A percentile compares a stretch with the other conserved stretches of the same genome.
These are phyloP conservation scores for Neopipo cinnamomea DNA, from an alignment of 2,113 vertebrate genomes.

Conservation along the genomic window DNA sequence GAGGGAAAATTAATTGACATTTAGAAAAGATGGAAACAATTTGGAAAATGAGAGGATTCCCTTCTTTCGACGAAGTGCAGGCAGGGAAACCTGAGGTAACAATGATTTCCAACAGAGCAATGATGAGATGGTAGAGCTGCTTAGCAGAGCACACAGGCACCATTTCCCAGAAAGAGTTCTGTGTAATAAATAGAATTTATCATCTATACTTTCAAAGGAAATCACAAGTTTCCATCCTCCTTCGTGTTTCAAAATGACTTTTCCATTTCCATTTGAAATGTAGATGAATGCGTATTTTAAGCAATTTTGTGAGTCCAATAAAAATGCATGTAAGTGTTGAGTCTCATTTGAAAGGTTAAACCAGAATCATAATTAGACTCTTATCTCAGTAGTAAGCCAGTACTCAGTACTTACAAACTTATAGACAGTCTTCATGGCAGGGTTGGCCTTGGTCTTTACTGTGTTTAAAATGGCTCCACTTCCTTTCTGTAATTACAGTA, in stretches of 20 bases:
- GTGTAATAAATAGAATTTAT: conserved; percentile 41
- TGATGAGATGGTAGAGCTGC: conserved; percentile 57
- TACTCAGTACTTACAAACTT: conserved; percentile 89
- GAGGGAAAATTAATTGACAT: conserved; percentile 59
- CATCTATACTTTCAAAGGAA: conserved; percentile 4
- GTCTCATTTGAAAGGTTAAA: background rate
- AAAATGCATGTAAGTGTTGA: background rate
- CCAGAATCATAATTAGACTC: conserved; percentile 13
- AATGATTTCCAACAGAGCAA: conserved; percentile 52
- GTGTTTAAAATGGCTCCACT: conserved; percentile 97
- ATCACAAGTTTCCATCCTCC: conserved; percentile 12
- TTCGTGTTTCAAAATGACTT: conserved; percentile 27
- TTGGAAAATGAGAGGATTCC: conserved; percentile 55
- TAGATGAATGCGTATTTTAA: conserved; percentile 1
- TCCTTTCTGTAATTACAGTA: conserved; percentile 85
- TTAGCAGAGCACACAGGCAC: background rate
- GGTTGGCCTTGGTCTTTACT: conserved; percentile 96
- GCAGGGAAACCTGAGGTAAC: conserved; percentile 43
- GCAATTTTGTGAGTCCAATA: conserved; percentile 3
- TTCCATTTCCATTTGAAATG: conserved; percentile 18
- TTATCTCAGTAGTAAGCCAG: conserved; percentile 33
- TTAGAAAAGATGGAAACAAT: conserved; percentile 50
- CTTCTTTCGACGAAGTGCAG: conserved; percentile 33
- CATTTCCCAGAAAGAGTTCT: background rate
- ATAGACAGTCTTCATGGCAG: conserved; percentile 98